Evolutionary conservation across 2,797 vertebrate species (phyloP), one percentile per base, ranked within the genome.

Genomic region (Enteromius treurensis): DNA sequence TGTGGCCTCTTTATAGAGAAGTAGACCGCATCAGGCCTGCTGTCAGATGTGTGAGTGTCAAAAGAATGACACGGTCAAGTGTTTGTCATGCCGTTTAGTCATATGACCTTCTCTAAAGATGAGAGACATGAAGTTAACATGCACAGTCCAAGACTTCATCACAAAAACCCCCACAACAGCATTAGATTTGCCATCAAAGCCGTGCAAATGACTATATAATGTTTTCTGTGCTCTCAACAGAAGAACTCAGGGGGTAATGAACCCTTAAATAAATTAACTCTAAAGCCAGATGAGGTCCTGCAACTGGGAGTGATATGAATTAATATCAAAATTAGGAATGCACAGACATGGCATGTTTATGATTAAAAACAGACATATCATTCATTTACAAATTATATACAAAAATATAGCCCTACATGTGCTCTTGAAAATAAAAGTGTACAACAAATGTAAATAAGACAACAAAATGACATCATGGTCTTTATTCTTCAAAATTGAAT

Each of bases 71-170:
- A 47, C 26, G 14, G 53, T 81, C 65, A 68, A 67, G 47, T 58
- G 32, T 60, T 64, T 71, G 74, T 74, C 74, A 81, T 77, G 53
- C 13, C 14, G 1, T 80, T 21, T 70, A 62, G 64, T 84, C 69
- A 79, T 75, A 70, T 81, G 80, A 82, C 77, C 53, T 67, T 82
- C 9, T 73, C 55, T 58, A 53, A 67, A 62, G 77, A 83, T 49
- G 40, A 64, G 42, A 65, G 74, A 42, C 73, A 71, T 51, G 51
- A 68, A 62, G 73, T 67, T 13, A 40, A n/a, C 71, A 32, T 40
- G 71, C 45, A 65, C 10, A 45, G n/a, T 29, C 23, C 34, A 7
- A 70, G 65, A 78, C 58, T 53, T 51, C 17, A 75, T 42, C 47
- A 29, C n/a, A 58, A 58, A 45, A 67, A 29, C 45, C 29, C n/a